Conservation (phyloP, 1,140 invertebrate species). For the Procambarus virginalis region DNA sequence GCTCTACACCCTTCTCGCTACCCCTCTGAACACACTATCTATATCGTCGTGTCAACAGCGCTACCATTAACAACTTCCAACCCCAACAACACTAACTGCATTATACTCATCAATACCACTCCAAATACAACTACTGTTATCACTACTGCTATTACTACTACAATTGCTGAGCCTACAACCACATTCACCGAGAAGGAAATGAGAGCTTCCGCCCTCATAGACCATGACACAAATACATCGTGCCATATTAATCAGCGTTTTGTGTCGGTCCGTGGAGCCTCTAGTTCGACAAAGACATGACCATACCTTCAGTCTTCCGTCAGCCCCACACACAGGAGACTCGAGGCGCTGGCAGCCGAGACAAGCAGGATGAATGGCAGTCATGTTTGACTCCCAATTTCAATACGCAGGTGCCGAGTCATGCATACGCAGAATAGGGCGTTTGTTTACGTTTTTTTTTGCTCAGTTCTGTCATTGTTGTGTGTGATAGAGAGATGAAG, state of each 20-base stretch:
- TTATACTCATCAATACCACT: neutral
- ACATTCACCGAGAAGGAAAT: neutral
- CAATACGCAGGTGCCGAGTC: slow-evolving; percentile 10
- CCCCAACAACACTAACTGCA: neutral
- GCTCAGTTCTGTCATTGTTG: no score
- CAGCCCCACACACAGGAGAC: neutral
- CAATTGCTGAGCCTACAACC: neutral
- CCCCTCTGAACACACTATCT: neutral
- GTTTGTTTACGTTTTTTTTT: slow-evolving; percentile 19
- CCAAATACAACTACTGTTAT: neutral
- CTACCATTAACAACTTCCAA: neutral
- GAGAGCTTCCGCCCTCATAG: neutral
- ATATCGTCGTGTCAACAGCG: no score
- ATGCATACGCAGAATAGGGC: slow-evolving; percentile 6
- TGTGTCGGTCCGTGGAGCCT: neutral
- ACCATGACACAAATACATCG: neutral
- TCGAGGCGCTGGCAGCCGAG: neutral
- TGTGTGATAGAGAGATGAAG: no score
- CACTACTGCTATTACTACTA: neutral
- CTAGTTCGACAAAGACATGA: slow-evolving; percentile 6
- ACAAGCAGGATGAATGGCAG: neutral
- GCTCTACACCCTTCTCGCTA: neutral
- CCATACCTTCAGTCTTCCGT: neutral
- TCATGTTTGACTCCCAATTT: neutral
- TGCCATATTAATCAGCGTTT: neutral